These are phyloP conservation scores for Lytechinus pictus DNA, from an alignment of 35 echinoderm and acorn worm species.

Conservation along the genomic window DNA sequence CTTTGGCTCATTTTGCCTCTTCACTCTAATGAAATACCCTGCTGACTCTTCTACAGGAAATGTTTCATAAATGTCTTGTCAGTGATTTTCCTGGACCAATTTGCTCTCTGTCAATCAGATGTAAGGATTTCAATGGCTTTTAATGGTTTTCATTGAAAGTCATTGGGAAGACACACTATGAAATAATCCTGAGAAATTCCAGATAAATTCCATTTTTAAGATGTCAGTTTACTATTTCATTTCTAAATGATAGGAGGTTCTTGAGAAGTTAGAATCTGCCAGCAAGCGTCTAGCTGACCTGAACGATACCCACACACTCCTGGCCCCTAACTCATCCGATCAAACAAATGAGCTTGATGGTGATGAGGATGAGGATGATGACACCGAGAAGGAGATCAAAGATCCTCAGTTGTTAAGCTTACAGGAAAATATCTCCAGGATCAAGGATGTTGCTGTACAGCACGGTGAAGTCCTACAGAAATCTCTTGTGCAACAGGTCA, in stretches of 20 bases:
- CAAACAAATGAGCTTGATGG: constrained; percentile 51
- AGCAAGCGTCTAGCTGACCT: constrained; percentile 54
- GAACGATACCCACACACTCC: neutral
- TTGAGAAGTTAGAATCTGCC: constrained; percentile 54
- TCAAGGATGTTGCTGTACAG: constrained; percentile 71
- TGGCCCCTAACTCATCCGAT: neutral
- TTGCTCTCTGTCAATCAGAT: too few relatives aligned
- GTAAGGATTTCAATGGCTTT: too few relatives aligned
- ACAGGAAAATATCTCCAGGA: constrained; percentile 60
- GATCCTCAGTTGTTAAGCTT: constrained; percentile 65
- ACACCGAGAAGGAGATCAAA: constrained; percentile 22
- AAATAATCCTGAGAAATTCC: too few relatives aligned
- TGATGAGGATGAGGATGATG: constrained; percentile 35
- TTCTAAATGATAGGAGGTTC: constrained; percentile 58
- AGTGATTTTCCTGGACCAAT: too few relatives aligned
- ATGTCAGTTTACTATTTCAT: neutral
- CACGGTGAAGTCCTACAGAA: constrained; percentile 73
- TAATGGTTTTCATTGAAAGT: too few relatives aligned
- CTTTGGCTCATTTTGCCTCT: too few relatives aligned
- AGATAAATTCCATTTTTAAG: neutral
- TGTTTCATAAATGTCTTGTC: too few relatives aligned
- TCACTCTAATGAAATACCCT: too few relatives aligned
- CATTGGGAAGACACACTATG: too few relatives aligned
- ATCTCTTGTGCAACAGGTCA: constrained; percentile 79
- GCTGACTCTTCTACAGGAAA: too few relatives aligned